phyloP scores from a whole-genome alignment of 1,140 invertebrate species.

The Melitaea cinxia region DNA sequence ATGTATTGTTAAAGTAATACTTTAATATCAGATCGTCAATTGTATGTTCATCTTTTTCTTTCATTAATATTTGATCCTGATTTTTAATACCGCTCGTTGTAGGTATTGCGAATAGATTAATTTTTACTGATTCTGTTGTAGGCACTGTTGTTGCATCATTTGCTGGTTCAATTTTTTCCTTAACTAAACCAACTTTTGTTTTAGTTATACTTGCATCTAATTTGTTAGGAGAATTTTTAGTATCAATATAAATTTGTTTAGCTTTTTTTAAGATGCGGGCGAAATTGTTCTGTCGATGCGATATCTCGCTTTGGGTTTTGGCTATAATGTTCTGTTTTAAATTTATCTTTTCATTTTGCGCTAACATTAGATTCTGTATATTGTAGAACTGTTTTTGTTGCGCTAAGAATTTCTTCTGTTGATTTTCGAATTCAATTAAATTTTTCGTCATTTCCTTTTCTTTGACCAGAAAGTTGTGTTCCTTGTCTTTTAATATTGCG shows the following conservation, averaged over 20 bases:
- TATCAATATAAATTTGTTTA: conserved; percentile 51
- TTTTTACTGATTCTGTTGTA: conserved; percentile 63
- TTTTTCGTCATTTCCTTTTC: conserved; percentile 59
- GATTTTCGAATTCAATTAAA: conserved; percentile 63
- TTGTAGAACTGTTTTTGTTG: conserved; percentile 71
- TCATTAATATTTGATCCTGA: conserved; percentile 57
- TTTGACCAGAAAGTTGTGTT: conserved; percentile 49
- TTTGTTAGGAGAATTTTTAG: conserved; percentile 22
- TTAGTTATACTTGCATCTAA: conserved; percentile 34
- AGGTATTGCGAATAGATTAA: conserved; percentile 65
- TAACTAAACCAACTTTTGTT: conserved; percentile 18
- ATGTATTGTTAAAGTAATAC: conserved; percentile 74
- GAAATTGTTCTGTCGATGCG: conserved; percentile 64
- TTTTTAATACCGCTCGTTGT: conserved; percentile 45
- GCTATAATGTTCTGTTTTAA: conserved; percentile 62
- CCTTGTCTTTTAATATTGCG: conserved; percentile 45
- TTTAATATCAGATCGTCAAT: conserved; percentile 73
- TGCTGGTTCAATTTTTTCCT: conserved; percentile 27
- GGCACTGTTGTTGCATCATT: neutral
- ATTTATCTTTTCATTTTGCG: conserved; percentile 70
- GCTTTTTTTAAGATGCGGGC: conserved; percentile 65
- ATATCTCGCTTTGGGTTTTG: conserved; percentile 68
- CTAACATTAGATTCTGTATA: conserved; percentile 64
- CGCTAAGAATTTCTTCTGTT: conserved; percentile 67
- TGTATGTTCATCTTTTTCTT: conserved; percentile 64